Conservation (phyloP, 2,113 vertebrate species). For the Macrotus californicus region DNA sequence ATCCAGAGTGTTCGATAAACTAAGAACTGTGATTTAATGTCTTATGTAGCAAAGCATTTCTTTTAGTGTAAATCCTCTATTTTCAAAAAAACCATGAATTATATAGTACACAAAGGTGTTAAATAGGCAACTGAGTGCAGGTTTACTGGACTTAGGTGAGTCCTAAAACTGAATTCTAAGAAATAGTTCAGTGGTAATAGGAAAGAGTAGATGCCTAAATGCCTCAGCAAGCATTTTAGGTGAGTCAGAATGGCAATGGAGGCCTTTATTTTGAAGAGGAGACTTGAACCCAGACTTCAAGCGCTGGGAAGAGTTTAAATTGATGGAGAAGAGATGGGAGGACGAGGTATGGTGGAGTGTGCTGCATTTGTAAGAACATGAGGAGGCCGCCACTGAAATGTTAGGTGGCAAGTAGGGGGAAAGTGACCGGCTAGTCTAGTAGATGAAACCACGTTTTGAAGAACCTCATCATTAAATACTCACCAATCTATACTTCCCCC, state of each 20-base stretch:
- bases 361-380: background rate
- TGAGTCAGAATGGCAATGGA: background rate
- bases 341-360: background rate
- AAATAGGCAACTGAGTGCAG: background rate
- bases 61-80: background rate
- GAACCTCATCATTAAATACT: background rate
- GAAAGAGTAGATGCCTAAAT: background rate
- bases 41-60: background rate
- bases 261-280: background rate
- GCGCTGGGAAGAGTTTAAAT: background rate
- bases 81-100: slow-evolving; percentile 43
- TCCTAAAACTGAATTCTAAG: slow-evolving; percentile 39
- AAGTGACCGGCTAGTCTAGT: background rate
- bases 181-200: background rate
- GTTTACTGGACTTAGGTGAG: background rate
- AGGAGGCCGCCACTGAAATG: background rate
- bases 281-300: background rate
- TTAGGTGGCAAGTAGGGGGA: background rate
- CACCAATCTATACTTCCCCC: background rate
- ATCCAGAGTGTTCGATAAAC: background rate
- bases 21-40: slow-evolving; percentile 14
- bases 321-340: background rate
- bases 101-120: background rate
- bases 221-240: background rate
- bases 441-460: background rate